A percentile compares a stretch with the other conserved stretches of the same genome.
Evolutionary conservation across 2,113 vertebrate species (phyloP).

Genomic region (Octodon degus): DNA sequence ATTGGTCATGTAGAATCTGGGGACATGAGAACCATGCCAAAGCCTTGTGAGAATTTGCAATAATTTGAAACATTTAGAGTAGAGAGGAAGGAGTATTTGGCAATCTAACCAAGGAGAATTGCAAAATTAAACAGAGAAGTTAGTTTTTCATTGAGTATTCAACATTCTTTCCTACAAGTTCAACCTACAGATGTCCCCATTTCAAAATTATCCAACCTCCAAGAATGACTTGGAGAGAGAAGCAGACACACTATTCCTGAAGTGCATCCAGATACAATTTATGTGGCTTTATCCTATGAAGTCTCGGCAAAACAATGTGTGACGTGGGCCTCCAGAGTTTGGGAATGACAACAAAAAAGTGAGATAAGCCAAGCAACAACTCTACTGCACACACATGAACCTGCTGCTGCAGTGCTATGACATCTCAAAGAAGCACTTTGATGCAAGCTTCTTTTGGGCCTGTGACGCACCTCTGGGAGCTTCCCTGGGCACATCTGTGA

Average conservation of each 20-base stretch:
- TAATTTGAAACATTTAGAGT: constrained; percentile 62
- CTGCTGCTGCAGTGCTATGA: constrained; percentile 89
- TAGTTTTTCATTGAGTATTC: constrained; percentile 72
- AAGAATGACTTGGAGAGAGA: constrained; percentile 67
- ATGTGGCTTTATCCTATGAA: constrained; percentile 75
- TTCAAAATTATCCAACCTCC: constrained; percentile 76
- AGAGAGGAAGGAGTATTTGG: constrained; percentile 71
- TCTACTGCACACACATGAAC: constrained; percentile 91
- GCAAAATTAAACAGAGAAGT: constrained; percentile 55
- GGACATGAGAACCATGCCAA: constrained; percentile 68
- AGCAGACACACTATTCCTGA: constrained; percentile 62
- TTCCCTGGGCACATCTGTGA: constrained; percentile 93
- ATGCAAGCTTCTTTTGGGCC: constrained; percentile 90
- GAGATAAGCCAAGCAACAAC: constrained; percentile 90
- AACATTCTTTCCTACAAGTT: constrained; percentile 82
- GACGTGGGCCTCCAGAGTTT: constrained; percentile 87
- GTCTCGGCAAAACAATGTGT: constrained; percentile 86
- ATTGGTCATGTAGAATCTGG: constrained; percentile 74
- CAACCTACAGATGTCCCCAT: constrained; percentile 71
- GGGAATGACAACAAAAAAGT: constrained; percentile 85
- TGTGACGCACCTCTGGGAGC: constrained; percentile 92
- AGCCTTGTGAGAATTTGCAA: constrained; percentile 72
- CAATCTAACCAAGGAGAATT: constrained; percentile 62
- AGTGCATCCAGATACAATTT: constrained; percentile 77
- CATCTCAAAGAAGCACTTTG: constrained; percentile 91